Evolutionary conservation across 1,140 invertebrate genomes (phyloP), one percentile per base, ranked within the genome.

Genomic region (Mercenaria mercenaria): DNA sequence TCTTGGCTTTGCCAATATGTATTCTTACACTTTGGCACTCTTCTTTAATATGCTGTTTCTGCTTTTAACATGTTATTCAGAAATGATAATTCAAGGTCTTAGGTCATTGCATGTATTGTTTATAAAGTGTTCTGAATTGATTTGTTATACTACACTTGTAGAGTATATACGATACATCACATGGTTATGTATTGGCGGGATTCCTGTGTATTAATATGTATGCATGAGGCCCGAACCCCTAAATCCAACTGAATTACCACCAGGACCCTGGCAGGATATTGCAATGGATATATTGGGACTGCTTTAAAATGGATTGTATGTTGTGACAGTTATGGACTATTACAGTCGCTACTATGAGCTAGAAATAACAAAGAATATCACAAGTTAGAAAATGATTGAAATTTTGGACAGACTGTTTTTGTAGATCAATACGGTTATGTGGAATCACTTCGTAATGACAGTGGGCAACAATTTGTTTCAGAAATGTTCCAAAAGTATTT

Each of bases 261-360:
- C 59, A 11, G 80, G 56, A 34, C 88, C 85, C 15, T 93, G 91
- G 91, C 74, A 80, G 50, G 26, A 91, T 41, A 10, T 93, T 11
- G 90, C 89, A 6, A 64, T 88, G 0, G 92, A 93, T 74, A 56
- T 93, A 11, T 50, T 88, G 8, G 92, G 91, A 29, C 83, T 81
- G 0, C 18, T 93, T 15, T 85, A 91, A 6, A 67, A n/a, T 4
- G 82, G 69, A 2, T 32, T 92, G 23, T 91, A 89, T 34, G 50
- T 91, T 6, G 39, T 92, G 20, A 80, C 87, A 20, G 18, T 87
- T n/a, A 88, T 92, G n/a, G 92, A 92, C 87, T 88, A 93, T 47
- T 93, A 92, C 32, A 69, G 59, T 56, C 18, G 88, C 0, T 83
- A 34, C 20, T 72, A 50, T 72, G 79, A 83, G 37, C 23, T 41